phyloP scores from a whole-genome alignment of 2,888 invertebrate species.

The Noctua janthina region DNA sequence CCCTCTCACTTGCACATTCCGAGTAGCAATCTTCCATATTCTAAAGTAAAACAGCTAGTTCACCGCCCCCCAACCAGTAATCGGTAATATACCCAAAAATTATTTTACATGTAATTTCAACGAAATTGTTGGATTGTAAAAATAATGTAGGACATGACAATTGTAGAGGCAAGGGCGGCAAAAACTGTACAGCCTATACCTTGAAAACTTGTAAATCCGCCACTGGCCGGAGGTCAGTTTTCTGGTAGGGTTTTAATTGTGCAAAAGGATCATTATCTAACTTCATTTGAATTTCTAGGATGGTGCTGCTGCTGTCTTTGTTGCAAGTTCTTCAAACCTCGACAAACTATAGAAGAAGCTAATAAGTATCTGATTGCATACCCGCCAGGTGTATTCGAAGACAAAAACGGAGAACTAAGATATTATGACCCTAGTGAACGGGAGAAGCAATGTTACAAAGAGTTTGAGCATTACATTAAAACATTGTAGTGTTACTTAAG shows the following conservation, averaged over 20 bases:
- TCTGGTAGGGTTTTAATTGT: not conserved
- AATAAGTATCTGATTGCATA: slow-evolving; percentile 89
- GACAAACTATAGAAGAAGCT: slow-evolving; percentile 87
- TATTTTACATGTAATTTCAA: too few species aligned
- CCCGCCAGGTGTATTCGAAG: slow-evolving; percentile 89
- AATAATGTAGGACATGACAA: too few species aligned
- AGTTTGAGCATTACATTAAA: slow-evolving; percentile 89
- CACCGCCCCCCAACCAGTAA: too few species aligned
- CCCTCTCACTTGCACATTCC: too few species aligned
- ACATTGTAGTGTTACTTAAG: slow-evolving; percentile 77
- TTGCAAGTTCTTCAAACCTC: slow-evolving; percentile 91
- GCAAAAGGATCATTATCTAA: not conserved
- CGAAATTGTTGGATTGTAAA: too few species aligned
- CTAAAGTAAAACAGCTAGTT: too few species aligned
- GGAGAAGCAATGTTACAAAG: slow-evolving; percentile 90
- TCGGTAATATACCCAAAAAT: too few species aligned
- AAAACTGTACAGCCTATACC: too few species aligned
- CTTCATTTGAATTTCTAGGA: slow-evolving; percentile 79
- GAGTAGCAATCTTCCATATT: too few species aligned
- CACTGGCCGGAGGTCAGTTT: not conserved
- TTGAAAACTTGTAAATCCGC: too few species aligned
- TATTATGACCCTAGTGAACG: slow-evolving; percentile 90
- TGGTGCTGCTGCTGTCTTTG: slow-evolving; percentile 92
- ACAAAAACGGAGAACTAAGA: slow-evolving; percentile 77
- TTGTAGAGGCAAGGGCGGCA: too few species aligned